Evolutionary conservation across 2,797 vertebrate species (phyloP).

Genomic region (Sphenodon punctatus): DNA sequence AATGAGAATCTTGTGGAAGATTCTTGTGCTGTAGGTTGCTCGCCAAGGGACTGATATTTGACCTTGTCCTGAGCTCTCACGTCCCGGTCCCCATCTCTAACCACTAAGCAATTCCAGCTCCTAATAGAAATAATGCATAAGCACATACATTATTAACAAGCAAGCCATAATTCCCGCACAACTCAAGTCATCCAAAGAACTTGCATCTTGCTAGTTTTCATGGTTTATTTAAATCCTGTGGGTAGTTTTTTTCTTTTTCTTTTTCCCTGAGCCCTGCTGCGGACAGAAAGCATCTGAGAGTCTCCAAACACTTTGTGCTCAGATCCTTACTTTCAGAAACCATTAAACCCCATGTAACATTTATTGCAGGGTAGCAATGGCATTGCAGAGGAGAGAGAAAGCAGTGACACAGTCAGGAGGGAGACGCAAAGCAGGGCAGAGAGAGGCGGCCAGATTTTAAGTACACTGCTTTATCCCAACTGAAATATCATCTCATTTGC

Average conservation of each 20-base stretch:
- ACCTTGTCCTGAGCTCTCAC: no score
- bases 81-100: not conserved
- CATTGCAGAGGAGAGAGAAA: not conserved
- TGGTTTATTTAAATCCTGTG: slow-evolving; percentile 11
- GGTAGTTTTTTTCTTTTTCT: no score
- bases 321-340: not conserved
- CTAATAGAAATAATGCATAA: not conserved
- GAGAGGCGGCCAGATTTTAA: rapidly evolving
- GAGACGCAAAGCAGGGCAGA: not conserved
- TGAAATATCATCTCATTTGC: rapidly evolving
- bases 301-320: not conserved
- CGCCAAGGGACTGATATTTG: no score
- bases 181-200: rapidly evolving
- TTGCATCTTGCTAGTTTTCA: not conserved
- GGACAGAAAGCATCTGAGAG: not conserved
- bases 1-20: no score
- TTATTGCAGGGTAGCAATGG: not conserved
- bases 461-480: rapidly evolving
- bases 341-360: rapidly evolving
- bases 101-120: not conserved
- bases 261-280: not conserved
- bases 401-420: not conserved
- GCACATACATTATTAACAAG: rapidly evolving
- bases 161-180: not conserved
- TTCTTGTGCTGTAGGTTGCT: no score